Evolutionary conservation across 2,888 invertebrate genomes (phyloP), one percentile per base, ranked within the genome.

Genomic region (Pollenia labialis): DNA sequence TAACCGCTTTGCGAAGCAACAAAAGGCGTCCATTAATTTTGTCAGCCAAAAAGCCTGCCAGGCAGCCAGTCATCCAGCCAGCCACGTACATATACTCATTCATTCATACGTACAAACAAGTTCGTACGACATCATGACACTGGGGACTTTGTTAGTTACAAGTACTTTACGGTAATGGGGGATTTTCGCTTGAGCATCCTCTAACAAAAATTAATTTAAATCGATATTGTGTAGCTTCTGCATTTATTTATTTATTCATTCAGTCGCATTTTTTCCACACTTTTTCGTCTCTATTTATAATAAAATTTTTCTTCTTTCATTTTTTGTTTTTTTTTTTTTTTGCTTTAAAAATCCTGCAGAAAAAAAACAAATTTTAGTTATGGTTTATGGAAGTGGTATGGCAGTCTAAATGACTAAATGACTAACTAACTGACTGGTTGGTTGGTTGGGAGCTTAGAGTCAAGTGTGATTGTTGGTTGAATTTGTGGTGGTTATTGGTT

Each of bases 131-230:
- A 90, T 88, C 90, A 89, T 90, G 91, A 89, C 91, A 90, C 90
- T 88, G 87, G 88, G 89, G 91, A 90, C 92, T 91, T 91, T 90
- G 90, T 91, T 91, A 90, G 82, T 83, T 79, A 87, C 90, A 91
- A 92, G 92, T 92, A 92, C 92, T 91, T 92, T 92, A 92, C 92
- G 90, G 91, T 92, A 92, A 92, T 92, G 91, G 92, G 91, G 92
- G 92, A 91, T 92, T 92, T 92, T 91, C 92, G 91, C 90, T 91
- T 92, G 92, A 92, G 92, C 92, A 92, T 92, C 92, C 91, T 92
- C 92, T 91, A 92, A 92, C 92, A 92, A 91, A 92, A 92, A 92
- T 92, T 92, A 92, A 92, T 92, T 92, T 92, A 92, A 92, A 92
- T 92, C 92, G 92, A 92, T 92, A 92, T 91, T 90, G 90, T 90